A percentile compares a stretch with the other conserved stretches of the same genome.
phyloP scores from a whole-genome alignment of 2,113 vertebrate species.

The Ammodytes dubius region DNA sequence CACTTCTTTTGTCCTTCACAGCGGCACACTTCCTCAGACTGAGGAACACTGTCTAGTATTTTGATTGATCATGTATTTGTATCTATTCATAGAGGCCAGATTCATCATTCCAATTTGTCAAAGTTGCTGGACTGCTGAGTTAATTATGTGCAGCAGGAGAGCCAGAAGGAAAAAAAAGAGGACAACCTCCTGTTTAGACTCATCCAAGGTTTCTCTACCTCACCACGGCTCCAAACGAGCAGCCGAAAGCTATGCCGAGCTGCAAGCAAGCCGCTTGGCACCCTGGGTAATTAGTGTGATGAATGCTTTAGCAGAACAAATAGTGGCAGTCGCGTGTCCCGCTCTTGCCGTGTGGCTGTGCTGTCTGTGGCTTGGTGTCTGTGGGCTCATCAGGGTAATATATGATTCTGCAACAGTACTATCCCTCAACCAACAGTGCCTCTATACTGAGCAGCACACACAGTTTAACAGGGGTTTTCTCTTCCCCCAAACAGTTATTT shows the following conservation, averaged over 20 bases:
- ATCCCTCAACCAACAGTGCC: slow-evolving; percentile 82
- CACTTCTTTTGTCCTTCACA: slow-evolving; percentile 73
- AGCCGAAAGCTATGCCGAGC: slow-evolving; percentile 73
- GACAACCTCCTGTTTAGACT: slow-evolving; percentile 88
- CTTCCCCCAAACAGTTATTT: neutral
- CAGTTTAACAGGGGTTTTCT: slow-evolving; percentile 13
- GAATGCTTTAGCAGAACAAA: slow-evolving; percentile 88
- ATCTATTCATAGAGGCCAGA: slow-evolving; percentile 93
- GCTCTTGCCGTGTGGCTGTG: slow-evolving; percentile 80
- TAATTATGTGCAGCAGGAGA: slow-evolving; percentile 90
- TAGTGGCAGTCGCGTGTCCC: slow-evolving; percentile 85
- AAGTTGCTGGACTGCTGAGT: slow-evolving; percentile 88
- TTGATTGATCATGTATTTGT: slow-evolving; percentile 97
- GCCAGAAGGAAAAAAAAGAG: slow-evolving; percentile 80
- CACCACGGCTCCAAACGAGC: slow-evolving; percentile 90
- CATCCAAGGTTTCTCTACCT: slow-evolving; percentile 90
- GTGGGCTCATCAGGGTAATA: slow-evolving; percentile 88
- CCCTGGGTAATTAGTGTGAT: slow-evolving; percentile 93
- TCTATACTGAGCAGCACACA: slow-evolving; percentile 35
- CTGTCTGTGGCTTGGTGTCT: slow-evolving; percentile 77
- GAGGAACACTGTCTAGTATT: slow-evolving; percentile 80
- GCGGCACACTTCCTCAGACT: slow-evolving; percentile 88
- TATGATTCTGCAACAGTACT: slow-evolving; percentile 81
- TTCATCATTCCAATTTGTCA: slow-evolving; percentile 99
- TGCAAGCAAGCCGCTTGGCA: slow-evolving; percentile 89